Evolutionary conservation across 2,113 vertebrate species (phyloP), one percentile per base, ranked within the genome.

Genomic region (Aphyosemion australe): DNA sequence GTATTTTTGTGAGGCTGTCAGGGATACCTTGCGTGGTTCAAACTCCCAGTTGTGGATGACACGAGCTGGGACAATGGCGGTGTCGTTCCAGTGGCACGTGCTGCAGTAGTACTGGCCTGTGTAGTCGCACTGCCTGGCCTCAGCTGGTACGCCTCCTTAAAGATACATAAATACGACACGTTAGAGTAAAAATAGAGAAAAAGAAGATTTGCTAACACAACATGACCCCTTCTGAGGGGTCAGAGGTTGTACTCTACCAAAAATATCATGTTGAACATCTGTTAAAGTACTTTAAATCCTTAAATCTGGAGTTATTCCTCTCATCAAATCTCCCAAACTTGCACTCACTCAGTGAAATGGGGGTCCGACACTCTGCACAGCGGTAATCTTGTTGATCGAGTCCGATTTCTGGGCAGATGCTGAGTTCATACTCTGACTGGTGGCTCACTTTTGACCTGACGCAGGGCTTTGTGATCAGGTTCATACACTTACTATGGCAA

Each of bases 41-140:
- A 98, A 98, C 86, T 99, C 97, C 97, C 97, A 99, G 93, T 99
- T 99, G 92, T 99, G 97, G 71, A 99, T 97, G 69, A 96, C 96
- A 0, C 96, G 93, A 5, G 97, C 96, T 0, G 97, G 97, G 71
- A 99, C 88, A 47, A 97, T 82, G 0, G 95, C 95, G 2, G 94
- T 89, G 90, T 99, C 96, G 0, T 98, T 99, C 97, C 97, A 99
- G 90, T 99, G 97, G 83, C 97, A 99, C 73, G 92, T 96, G 89
- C 92, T 95, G 88, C 97, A 99, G 90, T 96, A 99, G 88, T 99
- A 99, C 79, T 95, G 96, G 34, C 97, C 97, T 0, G 95, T 98
- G 84, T 99, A 99, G 91, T 99, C 97, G 32, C 97, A 99, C 88
- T 97, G 96, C 47, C 97, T 90, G 16, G 96, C 97, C 87, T 98